Base-by-base conservation (phyloP, 2,888 invertebrate genomes). In the Cephus sareptanus region DNA sequence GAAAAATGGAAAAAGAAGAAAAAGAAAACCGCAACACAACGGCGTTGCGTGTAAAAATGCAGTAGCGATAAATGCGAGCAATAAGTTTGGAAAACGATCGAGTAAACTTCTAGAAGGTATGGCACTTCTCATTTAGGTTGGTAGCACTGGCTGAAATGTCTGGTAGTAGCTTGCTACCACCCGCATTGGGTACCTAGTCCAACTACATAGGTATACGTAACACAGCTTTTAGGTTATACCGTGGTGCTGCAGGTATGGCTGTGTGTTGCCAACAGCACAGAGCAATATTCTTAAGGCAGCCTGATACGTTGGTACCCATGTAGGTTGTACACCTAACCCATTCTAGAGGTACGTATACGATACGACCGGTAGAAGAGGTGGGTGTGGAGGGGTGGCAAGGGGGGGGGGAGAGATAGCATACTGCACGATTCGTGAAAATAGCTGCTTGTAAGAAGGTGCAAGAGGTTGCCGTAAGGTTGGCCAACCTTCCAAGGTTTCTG, bases 61-160 rank as follows among this genome's bases (percentile, higher is more conserved):
- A 33, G 70, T 70, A 70, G 33, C 70, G 70, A 70, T 70, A 70
- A 70, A 70, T 12, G n/a, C 33, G 13, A 70, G 30, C n/a, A 33
- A 33, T 70, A n/a, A 70, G 70, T 70, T 33, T 70, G 31, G 31
- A 30, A 33, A 33, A 70, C 70, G 70, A 33, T 70, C 33, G 33
- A 33, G 70, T 70, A 70, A 70, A 70, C 33, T 31, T 70, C 70
- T 11, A 30, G 30, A 31, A 23, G 40, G 40, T 40, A 40, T 40
- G 40, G 40, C 40, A 40, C 40, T 33, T 70, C 70, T 70, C 70
- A 70, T 70, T 70, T 70, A 33, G 70, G 33, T 33, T 33, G 70
- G 70, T 70, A 70, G 33, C 70, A 70, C 33, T 70, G 70, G 70
- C 70, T 33, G 70, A 33, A 70, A 70, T 30, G 70, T 40, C 40